These are phyloP conservation scores for Drosophila funebris DNA, from an alignment of 1,140 invertebrate species.

Conservation along the genomic window DNA sequence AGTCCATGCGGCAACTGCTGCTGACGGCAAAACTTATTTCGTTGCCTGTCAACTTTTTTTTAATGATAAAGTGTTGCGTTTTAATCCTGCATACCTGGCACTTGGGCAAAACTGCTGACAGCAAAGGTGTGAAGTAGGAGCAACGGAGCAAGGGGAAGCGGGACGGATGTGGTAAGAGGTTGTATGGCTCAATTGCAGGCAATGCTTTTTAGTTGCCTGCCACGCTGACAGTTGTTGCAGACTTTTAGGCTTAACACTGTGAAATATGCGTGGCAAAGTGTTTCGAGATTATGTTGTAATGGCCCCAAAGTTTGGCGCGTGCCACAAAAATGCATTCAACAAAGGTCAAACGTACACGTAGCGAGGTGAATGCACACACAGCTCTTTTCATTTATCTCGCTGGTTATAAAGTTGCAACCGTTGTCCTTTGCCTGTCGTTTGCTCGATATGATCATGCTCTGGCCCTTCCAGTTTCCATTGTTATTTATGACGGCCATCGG, in stretches of 20 bases:
- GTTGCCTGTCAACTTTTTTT: slow-evolving; percentile 67
- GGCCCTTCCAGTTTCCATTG: slow-evolving; percentile 36
- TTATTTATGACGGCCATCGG: slow-evolving; percentile 68
- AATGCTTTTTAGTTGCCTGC: slow-evolving; percentile 9
- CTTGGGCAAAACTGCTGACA: slow-evolving; percentile 58
- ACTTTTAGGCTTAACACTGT: slow-evolving; percentile 36
- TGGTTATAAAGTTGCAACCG: slow-evolving; percentile 8
- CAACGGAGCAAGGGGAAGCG: neutral
- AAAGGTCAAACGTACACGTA: neutral
- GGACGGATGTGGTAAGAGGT: slow-evolving; percentile 3
- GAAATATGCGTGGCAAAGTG: slow-evolving; percentile 39
- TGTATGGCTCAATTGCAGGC: slow-evolving; percentile 22
- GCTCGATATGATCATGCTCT: slow-evolving; percentile 35
- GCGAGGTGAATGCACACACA: neutral
- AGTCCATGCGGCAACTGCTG: slow-evolving; percentile 29
- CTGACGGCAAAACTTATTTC: slow-evolving; percentile 59
- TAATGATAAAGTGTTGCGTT: slow-evolving; percentile 77
- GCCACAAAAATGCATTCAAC: neutral
- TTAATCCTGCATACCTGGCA: slow-evolving; percentile 51
- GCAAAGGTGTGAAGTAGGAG: slow-evolving; percentile 5
- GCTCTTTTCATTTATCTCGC: neutral
- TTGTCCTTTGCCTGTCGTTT: slow-evolving; percentile 18
- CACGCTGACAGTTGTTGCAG: slow-evolving; percentile 12
- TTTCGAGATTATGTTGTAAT: slow-evolving; percentile 25
- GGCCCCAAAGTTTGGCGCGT: slow-evolving; percentile 11